A percentile compares a stretch with the other conserved stretches of the same genome.
These are phyloP conservation scores for Agrotis exclamationis DNA, from an alignment of 2,888 invertebrate species.

Conservation along the genomic window DNA sequence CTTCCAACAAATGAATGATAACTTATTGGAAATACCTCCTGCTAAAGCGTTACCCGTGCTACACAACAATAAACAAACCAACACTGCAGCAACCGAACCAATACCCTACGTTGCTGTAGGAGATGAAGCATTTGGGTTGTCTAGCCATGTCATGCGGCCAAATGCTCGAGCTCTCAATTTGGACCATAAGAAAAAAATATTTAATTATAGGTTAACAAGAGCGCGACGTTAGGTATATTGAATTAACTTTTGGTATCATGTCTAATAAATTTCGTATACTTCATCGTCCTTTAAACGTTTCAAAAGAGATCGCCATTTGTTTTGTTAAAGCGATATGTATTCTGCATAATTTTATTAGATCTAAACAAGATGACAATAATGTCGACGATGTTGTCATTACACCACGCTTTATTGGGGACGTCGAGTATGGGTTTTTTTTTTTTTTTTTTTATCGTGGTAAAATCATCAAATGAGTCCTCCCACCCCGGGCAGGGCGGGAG, in stretches of 20 bases:
- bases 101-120: slow-evolving; percentile 47
- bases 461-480: too few species aligned
- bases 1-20: slow-evolving; percentile 49
- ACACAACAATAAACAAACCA: slow-evolving; percentile 38
- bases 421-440: too few species aligned
- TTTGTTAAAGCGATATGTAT: slow-evolving; percentile 46
- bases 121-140: slow-evolving; percentile 52
- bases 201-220: slow-evolving; percentile 42
- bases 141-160: slow-evolving; percentile 55
- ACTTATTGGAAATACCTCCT: slow-evolving; percentile 57
- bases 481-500: too few species aligned
- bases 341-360: slow-evolving; percentile 46
- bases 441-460: too few species aligned
- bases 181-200: slow-evolving; percentile 48
- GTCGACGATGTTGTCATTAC: slow-evolving; percentile 51
- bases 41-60: slow-evolving; percentile 46
- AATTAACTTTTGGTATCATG: slow-evolving; percentile 51
- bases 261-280: slow-evolving; percentile 55
- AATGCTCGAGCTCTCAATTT: slow-evolving; percentile 55
- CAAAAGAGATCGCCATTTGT: slow-evolving; percentile 42
- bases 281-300: slow-evolving; percentile 54
- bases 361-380: slow-evolving; percentile 23
- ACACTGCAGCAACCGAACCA: slow-evolving; percentile 9
- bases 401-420: slow-evolving; percentile 50
- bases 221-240: slow-evolving; percentile 58